Evolutionary conservation across 2,113 vertebrate species (phyloP), one percentile per base, ranked within the genome.

Genomic region (Elaphurus davidianus): DNA sequence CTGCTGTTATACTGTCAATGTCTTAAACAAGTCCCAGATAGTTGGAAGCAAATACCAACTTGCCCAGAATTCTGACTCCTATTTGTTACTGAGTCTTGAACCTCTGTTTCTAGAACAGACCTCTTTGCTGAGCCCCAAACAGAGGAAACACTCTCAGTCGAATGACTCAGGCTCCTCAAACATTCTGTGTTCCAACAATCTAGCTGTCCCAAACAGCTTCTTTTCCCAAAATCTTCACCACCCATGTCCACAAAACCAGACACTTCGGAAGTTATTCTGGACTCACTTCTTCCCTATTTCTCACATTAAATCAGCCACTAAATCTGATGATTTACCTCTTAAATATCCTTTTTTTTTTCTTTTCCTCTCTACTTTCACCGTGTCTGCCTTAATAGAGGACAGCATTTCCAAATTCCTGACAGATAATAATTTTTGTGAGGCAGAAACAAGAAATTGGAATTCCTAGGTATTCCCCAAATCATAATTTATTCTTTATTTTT

Each of bases 21-120:
- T 40, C 57, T 62, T 50, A 47, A 97, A 79, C 94, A 64, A 83
- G 96, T 96, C 93, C 5, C 3, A 86, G 82, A 89, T 25, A 86
- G 91, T 67, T 47, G 78, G 86, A 78, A 97, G 78, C 95, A 90
- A 64, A 96, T 62, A 54, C 67, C 17, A 64, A 78, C 97, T 87
- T 96, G 98, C 64, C 95, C 45, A 3, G 0, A 28, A 57, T 25
- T 93, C 85, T 57, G 67, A 57, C 85, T 91, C 71, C 45, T 67
- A 8, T 52, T 50, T 40, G 3, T 67, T 33, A 60, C 67, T 50
- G 8, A 47, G 28, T 86, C 43, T 93, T 45, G n/a, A 78, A 54
- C 59, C n/a, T 91, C 30, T 60, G 55, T 30, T 30, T 95, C 30
- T 14, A 60, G 45, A 96, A 71, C 25, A 79, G 40, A 47, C 2